phyloP scores from a whole-genome alignment of 92 coral and sea anemone genomes.

The Diadumene lineata region DNA sequence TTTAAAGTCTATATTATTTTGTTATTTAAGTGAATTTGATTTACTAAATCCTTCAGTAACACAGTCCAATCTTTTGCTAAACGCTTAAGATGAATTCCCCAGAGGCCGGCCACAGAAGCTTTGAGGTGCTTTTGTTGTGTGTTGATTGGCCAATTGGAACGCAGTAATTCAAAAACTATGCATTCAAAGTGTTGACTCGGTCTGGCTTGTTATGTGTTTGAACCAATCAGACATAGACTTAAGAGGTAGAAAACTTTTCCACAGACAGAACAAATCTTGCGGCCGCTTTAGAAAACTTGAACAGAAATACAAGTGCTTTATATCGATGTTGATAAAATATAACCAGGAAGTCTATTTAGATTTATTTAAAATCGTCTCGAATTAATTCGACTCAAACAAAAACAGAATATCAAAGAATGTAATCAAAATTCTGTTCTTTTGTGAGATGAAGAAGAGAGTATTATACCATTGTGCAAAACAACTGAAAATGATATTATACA shows the following conservation, averaged over 20 bases:
- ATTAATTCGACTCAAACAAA: slow-evolving; percentile 1
- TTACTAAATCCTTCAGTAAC: slow-evolving; percentile 4
- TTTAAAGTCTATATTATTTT: slow-evolving; percentile 12
- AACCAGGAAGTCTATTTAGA: background rate
- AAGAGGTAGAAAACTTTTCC: background rate
- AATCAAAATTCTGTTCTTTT: slow-evolving; percentile 25
- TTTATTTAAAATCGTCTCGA: background rate
- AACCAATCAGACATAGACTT: slow-evolving; percentile 16
- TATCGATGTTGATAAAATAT: background rate
- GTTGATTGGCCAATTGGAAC: slow-evolving; percentile 21
- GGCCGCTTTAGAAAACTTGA: background rate
- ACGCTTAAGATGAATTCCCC: slow-evolving; percentile 30
- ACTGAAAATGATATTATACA: too few relatives aligned
- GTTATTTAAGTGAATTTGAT: background rate
- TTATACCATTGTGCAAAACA: slow-evolving; percentile 7
- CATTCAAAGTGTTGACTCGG: slow-evolving; percentile 16
- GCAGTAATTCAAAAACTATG: slow-evolving; percentile 24
- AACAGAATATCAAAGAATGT: slow-evolving; percentile 11
- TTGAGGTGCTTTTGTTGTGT: slow-evolving; percentile 24
- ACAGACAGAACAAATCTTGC: slow-evolving; percentile 19
- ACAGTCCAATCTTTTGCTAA: background rate
- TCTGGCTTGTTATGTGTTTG: slow-evolving; percentile 6
- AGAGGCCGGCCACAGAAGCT: slow-evolving; percentile 41
- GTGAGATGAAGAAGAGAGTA: background rate
- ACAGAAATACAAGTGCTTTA: background rate